Percentiles rank a stretch among this genome's conserved stretches.
Evolutionary conservation across 2,113 vertebrate genomes (phyloP).

Genomic region (Charadrius vociferus): DNA sequence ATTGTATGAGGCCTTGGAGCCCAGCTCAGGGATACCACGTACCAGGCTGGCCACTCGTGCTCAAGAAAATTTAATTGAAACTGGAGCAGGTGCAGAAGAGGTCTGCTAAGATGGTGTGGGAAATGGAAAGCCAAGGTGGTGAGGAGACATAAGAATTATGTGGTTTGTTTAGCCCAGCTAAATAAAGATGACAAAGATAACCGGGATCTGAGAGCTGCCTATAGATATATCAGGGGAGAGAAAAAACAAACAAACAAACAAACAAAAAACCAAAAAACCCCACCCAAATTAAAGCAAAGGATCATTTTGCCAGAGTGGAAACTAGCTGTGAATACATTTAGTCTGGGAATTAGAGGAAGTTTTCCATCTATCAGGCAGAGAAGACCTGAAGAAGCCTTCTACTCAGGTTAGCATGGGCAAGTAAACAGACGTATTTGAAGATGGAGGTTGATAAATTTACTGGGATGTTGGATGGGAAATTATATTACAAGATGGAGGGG

Average conservation of each 20-base stretch:
- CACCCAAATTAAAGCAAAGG: background rate
- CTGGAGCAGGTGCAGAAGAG: conserved; percentile 49
- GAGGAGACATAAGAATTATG: background rate
- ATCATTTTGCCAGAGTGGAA: background rate
- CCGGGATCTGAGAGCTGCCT: background rate
- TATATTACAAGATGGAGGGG: background rate
- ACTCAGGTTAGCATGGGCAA: background rate
- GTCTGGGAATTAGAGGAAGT: background rate
- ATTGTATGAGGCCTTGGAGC: background rate
- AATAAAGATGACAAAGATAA: background rate
- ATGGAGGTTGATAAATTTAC: background rate
- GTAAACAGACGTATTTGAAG: background rate
- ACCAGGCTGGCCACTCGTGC: background rate
- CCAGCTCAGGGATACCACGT: background rate
- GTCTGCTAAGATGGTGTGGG: background rate
- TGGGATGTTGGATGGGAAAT: background rate
- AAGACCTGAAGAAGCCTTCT: background rate
- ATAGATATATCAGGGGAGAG: background rate
- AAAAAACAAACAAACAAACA: background rate
- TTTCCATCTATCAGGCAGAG: background rate
- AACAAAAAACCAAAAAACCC: no score
- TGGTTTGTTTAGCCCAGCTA: background rate
- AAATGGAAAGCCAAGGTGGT: background rate
- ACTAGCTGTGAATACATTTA: background rate
- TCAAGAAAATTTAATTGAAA: conserved; percentile 35